Evolutionary conservation across 2,797 vertebrate species (phyloP).

Genomic region (Sardinella longiceps): DNA sequence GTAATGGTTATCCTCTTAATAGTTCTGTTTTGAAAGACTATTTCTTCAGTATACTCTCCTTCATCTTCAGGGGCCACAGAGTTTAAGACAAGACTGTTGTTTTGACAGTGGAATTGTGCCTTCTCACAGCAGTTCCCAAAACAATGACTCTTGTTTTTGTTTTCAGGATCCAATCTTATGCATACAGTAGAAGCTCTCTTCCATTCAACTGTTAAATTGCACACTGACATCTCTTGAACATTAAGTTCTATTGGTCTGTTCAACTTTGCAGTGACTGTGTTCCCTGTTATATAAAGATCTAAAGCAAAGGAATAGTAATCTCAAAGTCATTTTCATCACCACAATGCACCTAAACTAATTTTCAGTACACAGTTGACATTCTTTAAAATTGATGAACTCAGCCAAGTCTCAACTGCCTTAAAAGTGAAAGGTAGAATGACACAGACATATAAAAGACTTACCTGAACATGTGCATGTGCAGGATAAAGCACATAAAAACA

Average conservation of each 20-base stretch:
- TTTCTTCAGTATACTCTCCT: slow-evolving; percentile 41
- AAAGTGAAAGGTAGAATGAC: not conserved
- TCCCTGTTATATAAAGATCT: not conserved
- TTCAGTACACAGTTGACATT: too few species aligned
- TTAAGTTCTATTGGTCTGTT: not conserved
- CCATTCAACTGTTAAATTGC: not conserved
- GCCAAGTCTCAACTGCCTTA: too few species aligned
- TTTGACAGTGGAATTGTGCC: too few species aligned
- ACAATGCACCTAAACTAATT: too few species aligned
- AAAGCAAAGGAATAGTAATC: not conserved
- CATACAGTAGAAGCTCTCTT: not conserved
- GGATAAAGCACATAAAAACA: not conserved
- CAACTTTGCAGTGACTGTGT: not conserved
- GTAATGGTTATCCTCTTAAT: not conserved
- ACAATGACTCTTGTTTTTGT: not conserved
- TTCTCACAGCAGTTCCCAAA: not conserved
- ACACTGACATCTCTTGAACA: not conserved
- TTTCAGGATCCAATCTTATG: not conserved
- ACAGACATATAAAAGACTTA: not conserved
- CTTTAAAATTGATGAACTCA: too few species aligned
- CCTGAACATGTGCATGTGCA: not conserved
- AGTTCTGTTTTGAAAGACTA: not conserved
- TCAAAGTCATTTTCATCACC: not conserved
- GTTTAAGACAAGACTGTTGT: too few species aligned
- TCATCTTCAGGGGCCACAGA: slow-evolving; percentile 41